A percentile compares a stretch with the other conserved stretches of the same genome.
These are phyloP conservation scores for Piliocolobus tephrosceles DNA, from an alignment of 2,113 vertebrate genomes.

Conservation along the genomic window DNA sequence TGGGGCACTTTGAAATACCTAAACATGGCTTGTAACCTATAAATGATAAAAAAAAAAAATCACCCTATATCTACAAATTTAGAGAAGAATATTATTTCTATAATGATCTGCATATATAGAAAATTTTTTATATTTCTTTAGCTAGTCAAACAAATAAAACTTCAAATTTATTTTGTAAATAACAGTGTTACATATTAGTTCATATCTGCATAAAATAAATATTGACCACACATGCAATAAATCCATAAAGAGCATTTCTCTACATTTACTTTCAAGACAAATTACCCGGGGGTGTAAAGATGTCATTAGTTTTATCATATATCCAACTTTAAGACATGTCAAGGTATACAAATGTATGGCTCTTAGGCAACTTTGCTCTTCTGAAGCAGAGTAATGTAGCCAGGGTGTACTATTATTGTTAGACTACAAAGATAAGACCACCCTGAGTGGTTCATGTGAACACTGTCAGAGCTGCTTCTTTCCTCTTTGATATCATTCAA, in stretches of 20 bases:
- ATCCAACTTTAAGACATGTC: conserved; percentile 64
- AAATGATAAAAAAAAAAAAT: neutral
- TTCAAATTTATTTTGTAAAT: conserved; percentile 48
- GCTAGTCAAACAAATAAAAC: neutral
- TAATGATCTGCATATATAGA: neutral
- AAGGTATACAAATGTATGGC: neutral
- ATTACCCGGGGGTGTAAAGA: neutral
- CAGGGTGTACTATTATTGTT: conserved; percentile 47
- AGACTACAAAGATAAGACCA: conserved; percentile 73
- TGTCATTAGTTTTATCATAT: neutral
- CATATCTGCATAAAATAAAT: conserved; percentile 50
- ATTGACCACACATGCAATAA: conserved; percentile 46
- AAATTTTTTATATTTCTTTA: neutral
- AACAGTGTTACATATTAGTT: conserved; percentile 59
- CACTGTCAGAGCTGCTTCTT: conserved; percentile 79
- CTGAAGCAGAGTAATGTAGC: neutral
- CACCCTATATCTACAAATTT: neutral
- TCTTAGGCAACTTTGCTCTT: neutral
- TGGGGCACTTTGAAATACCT: neutral
- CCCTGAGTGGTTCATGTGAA: conserved; percentile 63
- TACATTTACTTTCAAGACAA: conserved; percentile 44
- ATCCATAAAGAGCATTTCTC: neutral
- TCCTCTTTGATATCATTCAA: conserved; percentile 83
- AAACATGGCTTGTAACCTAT: neutral
- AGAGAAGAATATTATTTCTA: neutral